phyloP scores from a whole-genome alignment of 2,888 invertebrate species.

The Coleophora deauratella region DNA sequence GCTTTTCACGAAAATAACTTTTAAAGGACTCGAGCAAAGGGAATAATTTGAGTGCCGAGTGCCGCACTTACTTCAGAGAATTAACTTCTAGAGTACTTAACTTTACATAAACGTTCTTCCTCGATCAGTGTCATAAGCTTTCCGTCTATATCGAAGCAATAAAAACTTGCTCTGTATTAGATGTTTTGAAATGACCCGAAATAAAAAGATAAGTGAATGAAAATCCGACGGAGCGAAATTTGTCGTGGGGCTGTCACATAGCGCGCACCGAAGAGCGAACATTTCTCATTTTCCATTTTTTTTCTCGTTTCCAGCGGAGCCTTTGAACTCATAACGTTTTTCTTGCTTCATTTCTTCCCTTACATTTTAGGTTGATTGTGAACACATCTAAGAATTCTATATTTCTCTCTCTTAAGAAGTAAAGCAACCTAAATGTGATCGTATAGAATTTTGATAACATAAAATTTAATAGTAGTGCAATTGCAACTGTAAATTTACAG shows the following conservation, averaged over 20 bases:
- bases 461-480: no score
- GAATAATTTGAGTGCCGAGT: not conserved
- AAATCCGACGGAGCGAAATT: slow-evolving; percentile 17
- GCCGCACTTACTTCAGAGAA: no score
- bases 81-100: not conserved
- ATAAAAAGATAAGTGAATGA: slow-evolving; percentile 13
- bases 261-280: slow-evolving; percentile 12
- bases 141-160: no score
- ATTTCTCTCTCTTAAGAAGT: no score
- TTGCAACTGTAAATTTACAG: no score
- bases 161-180: slow-evolving; percentile 2
- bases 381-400: no score
- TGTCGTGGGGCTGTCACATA: slow-evolving; percentile 12
- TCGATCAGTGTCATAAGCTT: no score
- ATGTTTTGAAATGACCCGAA: slow-evolving; percentile 8
- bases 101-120: no score
- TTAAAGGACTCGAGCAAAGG: not conserved
- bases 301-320: slow-evolving; percentile 20
- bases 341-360: slow-evolving; percentile 18
- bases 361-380: no score
- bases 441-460: no score
- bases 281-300: slow-evolving; percentile 22
- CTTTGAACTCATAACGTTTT: slow-evolving; percentile 17
- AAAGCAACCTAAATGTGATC: no score
- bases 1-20: not conserved